These are phyloP conservation scores for Myotis yumanensis DNA, from an alignment of 2,113 vertebrate species.

Conservation along the genomic window DNA sequence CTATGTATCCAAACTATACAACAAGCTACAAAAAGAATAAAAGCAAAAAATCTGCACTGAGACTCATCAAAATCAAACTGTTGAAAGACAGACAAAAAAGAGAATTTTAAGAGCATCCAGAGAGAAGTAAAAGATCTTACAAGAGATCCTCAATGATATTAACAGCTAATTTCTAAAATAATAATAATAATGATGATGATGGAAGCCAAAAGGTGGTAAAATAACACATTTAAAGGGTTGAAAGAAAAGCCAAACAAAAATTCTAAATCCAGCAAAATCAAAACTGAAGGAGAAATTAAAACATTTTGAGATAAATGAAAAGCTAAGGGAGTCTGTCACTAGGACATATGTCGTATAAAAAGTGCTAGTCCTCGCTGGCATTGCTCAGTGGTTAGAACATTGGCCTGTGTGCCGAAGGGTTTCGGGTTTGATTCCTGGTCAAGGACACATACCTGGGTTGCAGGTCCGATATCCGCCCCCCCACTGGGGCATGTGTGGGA, in stretches of 20 bases:
- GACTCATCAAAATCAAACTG: background rate
- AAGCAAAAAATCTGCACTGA: background rate
- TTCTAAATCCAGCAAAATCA: background rate
- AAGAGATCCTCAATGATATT: background rate
- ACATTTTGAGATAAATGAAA: background rate
- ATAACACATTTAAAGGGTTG: background rate
- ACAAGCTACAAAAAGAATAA: background rate
- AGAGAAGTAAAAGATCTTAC: background rate
- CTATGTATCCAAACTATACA: background rate
- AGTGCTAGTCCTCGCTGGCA: background rate
- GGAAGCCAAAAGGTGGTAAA: background rate
- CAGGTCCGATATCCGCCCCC: no score
- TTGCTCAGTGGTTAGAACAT: no score
- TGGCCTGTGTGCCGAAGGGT: no score
- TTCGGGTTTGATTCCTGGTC: no score
- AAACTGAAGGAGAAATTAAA: background rate
- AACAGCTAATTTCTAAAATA: background rate
- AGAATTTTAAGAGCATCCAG: background rate
- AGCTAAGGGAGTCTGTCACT: background rate
- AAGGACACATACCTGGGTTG: no score
- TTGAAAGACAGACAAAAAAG: background rate
- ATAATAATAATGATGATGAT: background rate
- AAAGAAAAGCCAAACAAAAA: background rate
- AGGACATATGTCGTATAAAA: background rate
- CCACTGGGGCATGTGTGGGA: no score